phyloP scores from a whole-genome alignment of 2,888 invertebrate genomes.

The Timandra comae region DNA sequence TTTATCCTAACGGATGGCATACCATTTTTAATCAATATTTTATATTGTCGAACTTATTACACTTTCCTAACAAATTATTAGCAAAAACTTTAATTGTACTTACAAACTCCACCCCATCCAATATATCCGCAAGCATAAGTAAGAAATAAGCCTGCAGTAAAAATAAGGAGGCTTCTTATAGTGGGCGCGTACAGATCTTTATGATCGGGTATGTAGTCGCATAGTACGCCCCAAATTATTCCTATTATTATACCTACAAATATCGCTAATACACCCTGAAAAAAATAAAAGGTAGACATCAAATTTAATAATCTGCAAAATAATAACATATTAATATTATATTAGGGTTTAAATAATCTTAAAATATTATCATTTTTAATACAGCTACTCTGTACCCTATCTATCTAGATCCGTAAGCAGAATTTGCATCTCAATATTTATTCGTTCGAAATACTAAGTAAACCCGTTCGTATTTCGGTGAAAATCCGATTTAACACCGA shows the following conservation, averaged over 20 bases:
- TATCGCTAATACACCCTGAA: conserved; percentile 57
- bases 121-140: conserved; percentile 49
- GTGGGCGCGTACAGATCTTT: conserved; percentile 56
- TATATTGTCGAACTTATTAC: no score
- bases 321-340: no score
- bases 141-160: conserved; percentile 51
- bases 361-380: no score
- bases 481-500: conserved; percentile 5
- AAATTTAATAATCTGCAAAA: no score
- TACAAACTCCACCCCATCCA: conserved; percentile 67
- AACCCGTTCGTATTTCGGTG: conserved; percentile 3
- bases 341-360: no score
- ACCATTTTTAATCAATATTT: no score
- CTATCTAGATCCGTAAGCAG: neutral
- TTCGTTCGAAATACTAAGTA: no score
- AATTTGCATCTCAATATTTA: neutral
- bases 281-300: conserved; percentile 25
- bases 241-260: conserved; percentile 56
- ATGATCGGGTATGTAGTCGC: conserved; percentile 58
- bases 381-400: no score
- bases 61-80: no score
- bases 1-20: no score
- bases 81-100: no score
- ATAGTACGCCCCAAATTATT: conserved; percentile 56
- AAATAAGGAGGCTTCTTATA: conserved; percentile 56